Conservation (phyloP, 2,113 vertebrate species). For the Sula dactylatra region DNA sequence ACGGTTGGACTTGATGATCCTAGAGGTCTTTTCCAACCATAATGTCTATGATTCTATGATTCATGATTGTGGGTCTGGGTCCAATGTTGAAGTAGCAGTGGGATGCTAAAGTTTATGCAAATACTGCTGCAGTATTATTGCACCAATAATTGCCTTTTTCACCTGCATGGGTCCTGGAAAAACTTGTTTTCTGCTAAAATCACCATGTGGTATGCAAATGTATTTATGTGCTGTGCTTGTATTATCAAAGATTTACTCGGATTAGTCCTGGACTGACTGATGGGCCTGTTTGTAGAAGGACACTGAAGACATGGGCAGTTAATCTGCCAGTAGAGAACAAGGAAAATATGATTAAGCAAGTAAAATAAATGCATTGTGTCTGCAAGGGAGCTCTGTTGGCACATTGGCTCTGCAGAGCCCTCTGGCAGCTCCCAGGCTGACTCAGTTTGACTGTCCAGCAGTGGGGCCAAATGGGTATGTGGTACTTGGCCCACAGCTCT, state of each 20-base stretch:
- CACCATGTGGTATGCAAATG: background rate
- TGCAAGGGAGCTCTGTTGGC: background rate
- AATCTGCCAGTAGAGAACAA: background rate
- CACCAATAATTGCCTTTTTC: background rate
- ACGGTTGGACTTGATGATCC: no score
- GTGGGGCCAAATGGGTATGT: rapidly evolving
- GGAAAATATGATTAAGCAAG: background rate
- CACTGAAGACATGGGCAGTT: background rate
- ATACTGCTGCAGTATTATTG: background rate
- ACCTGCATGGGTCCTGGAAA: background rate
- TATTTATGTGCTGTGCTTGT: background rate
- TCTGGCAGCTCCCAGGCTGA: background rate
- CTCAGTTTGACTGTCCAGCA: rapidly evolving
- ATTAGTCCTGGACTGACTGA: background rate
- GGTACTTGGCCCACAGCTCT: background rate
- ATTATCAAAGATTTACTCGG: background rate
- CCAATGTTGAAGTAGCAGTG: background rate
- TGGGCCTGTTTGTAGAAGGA: background rate
- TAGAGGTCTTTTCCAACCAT: no score
- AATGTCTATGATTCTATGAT: no score
- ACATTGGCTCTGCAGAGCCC: background rate
- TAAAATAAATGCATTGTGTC: background rate
- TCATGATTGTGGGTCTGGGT: background rate
- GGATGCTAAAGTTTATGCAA: background rate
- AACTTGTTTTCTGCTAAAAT: background rate